phyloP scores from a whole-genome alignment of 2,888 invertebrate genomes.

The Meliscaeva auricollis region DNA sequence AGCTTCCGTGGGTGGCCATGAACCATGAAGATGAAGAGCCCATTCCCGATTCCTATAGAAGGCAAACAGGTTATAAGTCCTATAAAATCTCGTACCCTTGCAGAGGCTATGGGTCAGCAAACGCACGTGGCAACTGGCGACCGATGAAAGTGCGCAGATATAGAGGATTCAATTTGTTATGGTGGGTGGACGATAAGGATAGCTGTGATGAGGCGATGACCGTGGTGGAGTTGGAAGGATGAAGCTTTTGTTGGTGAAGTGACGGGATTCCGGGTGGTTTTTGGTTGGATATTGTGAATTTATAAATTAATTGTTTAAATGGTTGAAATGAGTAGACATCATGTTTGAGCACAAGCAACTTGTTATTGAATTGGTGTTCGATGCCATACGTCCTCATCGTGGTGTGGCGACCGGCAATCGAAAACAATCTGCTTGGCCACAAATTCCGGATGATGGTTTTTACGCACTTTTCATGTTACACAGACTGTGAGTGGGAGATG shows the following conservation, averaged over 20 bases:
- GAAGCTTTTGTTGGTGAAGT: conserved; percentile 46
- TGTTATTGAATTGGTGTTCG: conserved; percentile 54
- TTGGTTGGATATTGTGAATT: conserved; percentile 61
- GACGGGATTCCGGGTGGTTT: conserved; percentile 59
- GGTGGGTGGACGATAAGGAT: conserved; percentile 10
- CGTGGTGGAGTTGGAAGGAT: conserved; percentile 28
- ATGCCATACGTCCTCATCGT: conserved; percentile 42
- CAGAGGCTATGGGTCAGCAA: conserved; percentile 44
- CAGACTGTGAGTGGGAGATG: conserved; percentile 18
- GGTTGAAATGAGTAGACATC: conserved; percentile 72
- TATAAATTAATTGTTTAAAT: conserved; percentile 75
- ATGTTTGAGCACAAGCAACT: conserved; percentile 60
- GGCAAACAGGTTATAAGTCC: conserved; percentile 30
- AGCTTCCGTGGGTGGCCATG: conserved; percentile 39
- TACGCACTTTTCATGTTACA: conserved; percentile 67
- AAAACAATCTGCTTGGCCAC: conserved; percentile 72
- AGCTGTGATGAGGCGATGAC: not conserved
- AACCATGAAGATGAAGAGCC: not conserved
- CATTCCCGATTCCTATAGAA: conserved; percentile 1
- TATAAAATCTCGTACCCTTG: not conserved
- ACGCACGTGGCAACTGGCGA: conserved; percentile 57
- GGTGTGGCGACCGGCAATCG: conserved; percentile 37
- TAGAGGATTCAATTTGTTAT: conserved; percentile 49
- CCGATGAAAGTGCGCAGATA: conserved; percentile 34
- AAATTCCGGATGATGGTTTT: conserved; percentile 75